Conservation (phyloP, 2,888 invertebrate genomes). For the Eubasilissa splendida region DNA sequence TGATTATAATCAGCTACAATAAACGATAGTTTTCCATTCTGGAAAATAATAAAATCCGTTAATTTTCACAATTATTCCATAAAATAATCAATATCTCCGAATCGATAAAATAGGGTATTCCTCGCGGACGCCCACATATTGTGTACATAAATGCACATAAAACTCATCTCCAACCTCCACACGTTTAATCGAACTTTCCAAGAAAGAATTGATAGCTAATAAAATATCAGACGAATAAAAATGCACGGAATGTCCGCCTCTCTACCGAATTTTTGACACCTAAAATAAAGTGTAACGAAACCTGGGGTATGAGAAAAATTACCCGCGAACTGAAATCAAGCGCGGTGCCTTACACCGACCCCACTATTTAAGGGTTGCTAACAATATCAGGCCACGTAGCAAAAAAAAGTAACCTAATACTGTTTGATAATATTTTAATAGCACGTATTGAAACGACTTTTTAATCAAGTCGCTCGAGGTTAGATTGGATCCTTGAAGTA, state of each 20-base stretch:
- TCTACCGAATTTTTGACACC: constrained; percentile 17
- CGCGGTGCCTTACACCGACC: background rate
- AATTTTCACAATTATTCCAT: no score
- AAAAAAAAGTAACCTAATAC: background rate
- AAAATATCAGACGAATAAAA: constrained; percentile 26
- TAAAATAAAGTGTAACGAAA: constrained; percentile 27
- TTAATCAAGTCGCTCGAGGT: background rate
- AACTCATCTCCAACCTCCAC: background rate
- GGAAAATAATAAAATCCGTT: no score
- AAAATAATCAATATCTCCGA: no score
- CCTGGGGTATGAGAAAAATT: constrained; percentile 21
- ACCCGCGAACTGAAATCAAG: constrained; percentile 13
- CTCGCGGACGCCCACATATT: no score
- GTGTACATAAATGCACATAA: background rate
- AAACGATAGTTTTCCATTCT: no score
- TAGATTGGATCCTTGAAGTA: no score
- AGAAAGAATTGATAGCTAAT: background rate
- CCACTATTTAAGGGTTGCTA: background rate
- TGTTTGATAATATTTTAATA: background rate
- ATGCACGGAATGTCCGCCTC: constrained; percentile 21
- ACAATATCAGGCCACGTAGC: background rate
- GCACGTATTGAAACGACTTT: background rate
- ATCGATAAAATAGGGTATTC: no score
- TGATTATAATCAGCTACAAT: no score
- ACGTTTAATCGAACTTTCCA: constrained; percentile 2